phyloP scores from a whole-genome alignment of 2,888 invertebrate species.

The Drosophila trichaetosa region DNA sequence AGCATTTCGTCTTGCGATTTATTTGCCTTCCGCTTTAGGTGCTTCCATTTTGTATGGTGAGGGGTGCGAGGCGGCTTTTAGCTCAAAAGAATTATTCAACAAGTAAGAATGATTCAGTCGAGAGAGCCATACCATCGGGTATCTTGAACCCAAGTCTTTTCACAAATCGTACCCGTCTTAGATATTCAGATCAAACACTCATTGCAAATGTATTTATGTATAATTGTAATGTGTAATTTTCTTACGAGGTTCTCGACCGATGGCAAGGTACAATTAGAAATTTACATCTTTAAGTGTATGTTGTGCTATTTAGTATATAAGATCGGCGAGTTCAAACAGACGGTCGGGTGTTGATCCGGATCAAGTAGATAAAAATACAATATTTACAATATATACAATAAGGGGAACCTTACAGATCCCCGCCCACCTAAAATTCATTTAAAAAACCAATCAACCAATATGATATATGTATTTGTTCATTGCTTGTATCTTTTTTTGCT shows the following conservation, averaged over 20 bases:
- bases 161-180: not conserved
- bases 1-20: not conserved
- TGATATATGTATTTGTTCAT: no score
- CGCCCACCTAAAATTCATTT: no score
- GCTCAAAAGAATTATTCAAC: not conserved
- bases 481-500: no score
- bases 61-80: conserved; percentile 12
- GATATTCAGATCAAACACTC: not conserved
- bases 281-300: not conserved
- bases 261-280: not conserved
- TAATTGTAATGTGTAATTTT: not conserved
- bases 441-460: no score
- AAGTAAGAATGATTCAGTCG: not conserved
- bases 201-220: not conserved
- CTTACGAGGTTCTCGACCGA: not conserved
- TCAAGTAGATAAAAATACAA: not conserved
- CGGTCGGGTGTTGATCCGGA: not conserved
- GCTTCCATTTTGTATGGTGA: conserved; percentile 1
- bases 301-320: not conserved
- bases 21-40: not conserved
- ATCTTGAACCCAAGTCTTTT: not conserved
- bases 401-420: no score
- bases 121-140: not conserved
- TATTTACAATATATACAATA: no score
- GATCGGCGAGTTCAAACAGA: not conserved